A percentile compares a stretch with the other conserved stretches of the same genome.
Evolutionary conservation across 1,140 invertebrate species (phyloP).

Genomic region (Drosophila simulans): DNA sequence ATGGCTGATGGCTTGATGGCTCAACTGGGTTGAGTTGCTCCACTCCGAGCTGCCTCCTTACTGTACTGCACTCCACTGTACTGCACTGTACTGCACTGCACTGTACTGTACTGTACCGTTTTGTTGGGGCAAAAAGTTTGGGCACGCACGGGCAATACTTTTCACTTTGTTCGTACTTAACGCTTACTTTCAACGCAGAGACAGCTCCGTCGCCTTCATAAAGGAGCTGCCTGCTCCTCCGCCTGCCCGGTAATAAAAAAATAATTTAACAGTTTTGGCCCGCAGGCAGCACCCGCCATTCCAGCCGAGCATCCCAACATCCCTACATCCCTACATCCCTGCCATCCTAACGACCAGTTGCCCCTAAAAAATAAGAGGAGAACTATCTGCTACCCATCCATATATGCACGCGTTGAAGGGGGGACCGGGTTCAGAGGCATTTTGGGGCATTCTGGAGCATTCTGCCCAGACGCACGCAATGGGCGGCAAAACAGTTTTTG

Average conservation of each 20-base stretch:
- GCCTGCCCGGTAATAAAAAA: constrained; percentile 70
- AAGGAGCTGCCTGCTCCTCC: neutral
- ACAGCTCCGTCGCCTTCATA: neutral
- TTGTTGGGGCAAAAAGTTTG: constrained; percentile 49
- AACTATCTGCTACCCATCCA: neutral
- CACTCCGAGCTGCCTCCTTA: no score
- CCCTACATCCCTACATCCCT: neutral
- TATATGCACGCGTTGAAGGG: neutral
- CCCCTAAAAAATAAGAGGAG: neutral
- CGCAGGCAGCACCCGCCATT: constrained; percentile 2
- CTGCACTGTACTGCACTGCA: neutral
- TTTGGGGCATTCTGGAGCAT: neutral
- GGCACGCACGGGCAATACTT: constrained; percentile 71
- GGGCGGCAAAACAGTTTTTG: constrained; percentile 6
- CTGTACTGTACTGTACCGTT: neutral
- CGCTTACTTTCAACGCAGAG: constrained; percentile 72
- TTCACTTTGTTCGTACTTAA: constrained; percentile 78
- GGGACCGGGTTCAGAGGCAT: no score
- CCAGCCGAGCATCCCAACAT: neutral
- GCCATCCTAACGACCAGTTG: neutral
- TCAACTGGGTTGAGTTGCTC: neutral
- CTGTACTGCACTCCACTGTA: neutral
- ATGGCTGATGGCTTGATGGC: constrained; percentile 4
- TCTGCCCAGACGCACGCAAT: neutral
- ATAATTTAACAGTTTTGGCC: constrained; percentile 67